Evolutionary conservation across 2,888 invertebrate species (phyloP).

Genomic region (Drosophila anomalata): DNA sequence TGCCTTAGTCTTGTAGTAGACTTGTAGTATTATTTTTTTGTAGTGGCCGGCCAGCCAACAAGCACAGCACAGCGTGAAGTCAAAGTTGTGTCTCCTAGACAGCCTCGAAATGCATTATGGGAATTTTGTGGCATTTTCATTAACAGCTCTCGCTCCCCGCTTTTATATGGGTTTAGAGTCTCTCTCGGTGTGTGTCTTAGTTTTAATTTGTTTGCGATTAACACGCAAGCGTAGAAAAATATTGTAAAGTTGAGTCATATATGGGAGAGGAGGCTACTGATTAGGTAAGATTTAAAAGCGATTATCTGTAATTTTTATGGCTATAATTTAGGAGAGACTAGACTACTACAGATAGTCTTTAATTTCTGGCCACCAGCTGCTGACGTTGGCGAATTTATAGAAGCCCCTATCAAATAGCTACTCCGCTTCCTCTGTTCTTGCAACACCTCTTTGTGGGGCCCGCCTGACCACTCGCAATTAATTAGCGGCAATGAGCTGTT

Average conservation of each 20-base stretch:
- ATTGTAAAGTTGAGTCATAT: conserved; percentile 18
- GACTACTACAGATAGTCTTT: conserved; percentile 9
- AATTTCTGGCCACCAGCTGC: conserved; percentile 35
- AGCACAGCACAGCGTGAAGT: conserved; percentile 67
- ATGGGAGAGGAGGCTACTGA: not conserved
- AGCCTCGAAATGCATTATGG: conserved; percentile 74
- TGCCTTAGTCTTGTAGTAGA: not conserved
- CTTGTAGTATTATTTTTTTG: conserved; percentile 8
- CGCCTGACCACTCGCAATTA: conserved; percentile 72
- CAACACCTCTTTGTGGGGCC: conserved; percentile 41
- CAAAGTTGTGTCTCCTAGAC: conserved; percentile 47
- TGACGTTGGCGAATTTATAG: conserved; percentile 39
- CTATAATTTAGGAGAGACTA: not conserved
- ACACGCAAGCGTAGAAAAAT: conserved; percentile 64
- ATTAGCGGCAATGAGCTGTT: conserved; percentile 74
- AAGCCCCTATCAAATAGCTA: conserved; percentile 8
- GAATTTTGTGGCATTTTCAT: conserved; percentile 81
- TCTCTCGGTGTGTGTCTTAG: conserved; percentile 42
- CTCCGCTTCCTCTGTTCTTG: not conserved
- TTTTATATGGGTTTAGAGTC: conserved; percentile 9
- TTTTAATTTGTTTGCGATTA: conserved; percentile 77
- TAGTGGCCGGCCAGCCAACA: not conserved
- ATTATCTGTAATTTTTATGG: not conserved
- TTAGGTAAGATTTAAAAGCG: conserved; percentile 24
- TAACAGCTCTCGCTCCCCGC: conserved; percentile 57